phyloP scores from a whole-genome alignment of 2,888 invertebrate genomes.

The Xanthia togata region DNA sequence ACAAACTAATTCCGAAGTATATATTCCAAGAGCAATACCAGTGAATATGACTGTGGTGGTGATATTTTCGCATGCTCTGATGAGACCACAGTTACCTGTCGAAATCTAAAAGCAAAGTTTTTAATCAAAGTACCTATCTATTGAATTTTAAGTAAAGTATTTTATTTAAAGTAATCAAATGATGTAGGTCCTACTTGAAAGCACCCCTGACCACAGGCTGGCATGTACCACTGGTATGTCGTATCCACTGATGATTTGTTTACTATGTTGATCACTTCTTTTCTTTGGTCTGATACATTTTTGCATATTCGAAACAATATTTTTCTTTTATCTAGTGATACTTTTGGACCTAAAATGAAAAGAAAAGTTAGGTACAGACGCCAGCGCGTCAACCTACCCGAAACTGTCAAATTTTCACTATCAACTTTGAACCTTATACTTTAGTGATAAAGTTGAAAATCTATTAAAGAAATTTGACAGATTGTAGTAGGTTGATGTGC shows the following conservation, averaged over 20 bases:
- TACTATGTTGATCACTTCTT: slow-evolving; percentile 77
- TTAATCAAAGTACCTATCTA: not conserved
- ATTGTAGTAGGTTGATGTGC: no score
- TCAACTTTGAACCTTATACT: no score
- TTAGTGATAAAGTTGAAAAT: no score
- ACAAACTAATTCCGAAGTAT: slow-evolving; percentile 84
- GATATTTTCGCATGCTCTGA: slow-evolving; percentile 84
- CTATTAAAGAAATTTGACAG: no score
- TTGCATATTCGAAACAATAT: slow-evolving; percentile 81
- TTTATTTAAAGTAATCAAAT: not conserved
- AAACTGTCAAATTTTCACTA: no score
- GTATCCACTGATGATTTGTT: slow-evolving; percentile 84
- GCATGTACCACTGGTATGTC: slow-evolving; percentile 87
- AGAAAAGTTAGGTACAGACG: not conserved
- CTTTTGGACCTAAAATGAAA: slow-evolving; percentile 79
- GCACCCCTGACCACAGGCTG: slow-evolving; percentile 80
- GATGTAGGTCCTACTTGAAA: slow-evolving; percentile 79
- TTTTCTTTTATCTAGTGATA: slow-evolving; percentile 77
- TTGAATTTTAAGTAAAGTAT: not conserved
- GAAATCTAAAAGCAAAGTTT: slow-evolving; percentile 77
- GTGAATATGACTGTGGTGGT: slow-evolving; percentile 80
- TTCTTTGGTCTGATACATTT: slow-evolving; percentile 79
- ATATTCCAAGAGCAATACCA: slow-evolving; percentile 82
- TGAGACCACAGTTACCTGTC: slow-evolving; percentile 86
- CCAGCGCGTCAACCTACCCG: no score